Percentiles rank a stretch among this genome's conserved stretches.
These are phyloP conservation scores for Cardiocondyla obscurior DNA, from an alignment of 1,140 invertebrate genomes.

Conservation along the genomic window DNA sequence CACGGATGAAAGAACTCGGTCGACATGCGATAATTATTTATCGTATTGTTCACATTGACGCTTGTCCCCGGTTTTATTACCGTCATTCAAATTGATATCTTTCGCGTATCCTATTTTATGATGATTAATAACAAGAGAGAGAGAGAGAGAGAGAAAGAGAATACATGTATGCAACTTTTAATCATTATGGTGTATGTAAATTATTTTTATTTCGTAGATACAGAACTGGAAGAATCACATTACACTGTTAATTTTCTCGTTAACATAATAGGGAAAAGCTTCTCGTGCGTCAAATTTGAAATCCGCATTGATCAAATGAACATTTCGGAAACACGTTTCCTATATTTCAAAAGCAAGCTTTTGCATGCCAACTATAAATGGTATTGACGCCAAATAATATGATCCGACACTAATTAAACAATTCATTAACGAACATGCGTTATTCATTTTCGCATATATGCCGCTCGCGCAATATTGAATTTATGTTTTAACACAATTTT, in stretches of 20 bases:
- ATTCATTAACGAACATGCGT: conserved; percentile 33
- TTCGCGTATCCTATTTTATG: background rate
- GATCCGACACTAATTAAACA: conserved; percentile 36
- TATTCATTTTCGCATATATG: conserved; percentile 3
- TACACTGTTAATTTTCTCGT: conserved; percentile 35
- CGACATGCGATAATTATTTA: conserved; percentile 48
- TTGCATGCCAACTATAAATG: background rate
- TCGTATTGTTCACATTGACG: conserved; percentile 16
- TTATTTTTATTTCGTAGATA: background rate
- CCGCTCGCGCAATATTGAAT: background rate
- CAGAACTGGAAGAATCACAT: background rate
- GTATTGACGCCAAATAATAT: conserved; percentile 35
- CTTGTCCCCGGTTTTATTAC: background rate
- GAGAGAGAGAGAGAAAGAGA: too few species aligned
- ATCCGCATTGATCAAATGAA: conserved; percentile 36
- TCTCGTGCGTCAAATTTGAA: conserved; percentile 5
- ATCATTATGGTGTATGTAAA: background rate
- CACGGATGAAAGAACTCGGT: background rate
- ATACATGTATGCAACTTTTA: background rate
- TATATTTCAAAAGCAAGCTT: conserved; percentile 8
- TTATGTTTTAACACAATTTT: background rate
- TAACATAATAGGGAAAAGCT: conserved; percentile 9
- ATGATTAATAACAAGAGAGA: background rate
- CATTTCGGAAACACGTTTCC: conserved; percentile 33
- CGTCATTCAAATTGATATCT: background rate